Evolutionary conservation across 2,797 vertebrate species (phyloP).

Genomic region (Spinibarbus caldwelli): DNA sequence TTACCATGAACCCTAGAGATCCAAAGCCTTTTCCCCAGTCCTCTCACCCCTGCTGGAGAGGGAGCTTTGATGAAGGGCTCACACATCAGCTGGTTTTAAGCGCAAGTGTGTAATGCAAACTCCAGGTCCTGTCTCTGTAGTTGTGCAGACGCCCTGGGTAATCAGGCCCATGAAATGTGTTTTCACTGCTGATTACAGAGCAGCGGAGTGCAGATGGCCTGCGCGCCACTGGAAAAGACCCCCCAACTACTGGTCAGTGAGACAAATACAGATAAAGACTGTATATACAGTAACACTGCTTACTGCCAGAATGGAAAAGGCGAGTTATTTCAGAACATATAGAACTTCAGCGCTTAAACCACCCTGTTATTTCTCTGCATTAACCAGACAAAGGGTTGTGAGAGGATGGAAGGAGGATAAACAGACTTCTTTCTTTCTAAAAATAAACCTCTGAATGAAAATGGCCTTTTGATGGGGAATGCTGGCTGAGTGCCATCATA

Average conservation of each 20-base stretch:
- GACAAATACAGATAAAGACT: conserved; percentile 31
- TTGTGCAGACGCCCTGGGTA: conserved; percentile 61
- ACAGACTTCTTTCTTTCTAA: conserved; percentile 39
- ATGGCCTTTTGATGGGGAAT: conserved; percentile 41
- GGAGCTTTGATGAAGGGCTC: conserved; percentile 55
- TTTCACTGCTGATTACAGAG: conserved; percentile 76
- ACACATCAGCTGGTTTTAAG: conserved; percentile 56
- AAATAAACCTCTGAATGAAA: conserved; percentile 53
- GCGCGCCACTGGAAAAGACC: conserved; percentile 14
- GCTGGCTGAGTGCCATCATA: conserved; percentile 35
- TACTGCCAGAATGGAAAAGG: conserved; percentile 17
- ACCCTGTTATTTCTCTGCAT: conserved; percentile 36
- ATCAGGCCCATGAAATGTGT: conserved; percentile 75
- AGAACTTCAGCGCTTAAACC: conserved; percentile 25
- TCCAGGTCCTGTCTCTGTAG: conserved; percentile 39
- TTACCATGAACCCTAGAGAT: conserved; percentile 37
- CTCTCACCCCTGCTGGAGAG: conserved; percentile 43
- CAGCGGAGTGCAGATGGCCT: conserved; percentile 52
- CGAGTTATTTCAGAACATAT: conserved; percentile 10
- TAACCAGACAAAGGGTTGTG: conserved; percentile 36
- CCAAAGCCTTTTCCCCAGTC: conserved; percentile 29
- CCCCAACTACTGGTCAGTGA: conserved; percentile 35
- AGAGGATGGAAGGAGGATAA: conserved; percentile 41
- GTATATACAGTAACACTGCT: conserved; percentile 39
- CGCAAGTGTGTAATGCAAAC: conserved; percentile 32